Evolutionary conservation across 2,113 vertebrate genomes (phyloP), one percentile per base, ranked within the genome.

Genomic region (Epinephelus cyanopodus): DNA sequence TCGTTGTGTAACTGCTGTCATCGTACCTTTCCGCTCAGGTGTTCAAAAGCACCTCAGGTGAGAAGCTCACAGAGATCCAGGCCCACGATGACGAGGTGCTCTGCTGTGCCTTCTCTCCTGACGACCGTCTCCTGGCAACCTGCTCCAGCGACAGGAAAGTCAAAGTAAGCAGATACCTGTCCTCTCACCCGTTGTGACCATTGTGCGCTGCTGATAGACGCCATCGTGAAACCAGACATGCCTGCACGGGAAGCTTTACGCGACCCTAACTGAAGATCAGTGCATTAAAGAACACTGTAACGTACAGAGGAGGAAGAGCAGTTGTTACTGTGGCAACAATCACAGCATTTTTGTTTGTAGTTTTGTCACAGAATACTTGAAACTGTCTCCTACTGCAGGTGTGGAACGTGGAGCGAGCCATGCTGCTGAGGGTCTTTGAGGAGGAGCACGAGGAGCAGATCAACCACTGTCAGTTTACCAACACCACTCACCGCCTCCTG

Each of bases 81-180:
- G 97, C 97, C 77, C 97, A 98, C 0, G 98, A 98, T 4, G 98
- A 99, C 25, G 98, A 99, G 90, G 94, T 99, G 47, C 94, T 99
- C 63, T 98, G 97, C 79, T 99, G 98, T 73, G 33, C 97, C 63
- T 99, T 99, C 88, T 99, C 98, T 80, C 92, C 96, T 6, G 97
- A 99, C 58, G 96, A 96, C 84, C 94, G 87, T 77, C 95, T 96
- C 70, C 89, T 99, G 74, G 98, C 97, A 73, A 98, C 97, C 75
- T 98, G 98, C 90, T 99, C 97, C 13, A 96, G 94, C 67, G 98
- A 99, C 93, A 96, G 95, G 90, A 99, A 96, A 94, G 96, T 99
- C 25, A 99, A 98, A 96, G 98, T 99, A 81, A 79, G 37, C 15
- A 3, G 27, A n/a, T 13, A 14, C 62, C 6, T 14, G 45, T 54